Evolutionary conservation across 2,888 invertebrate species (phyloP), one percentile per base, ranked within the genome.

Genomic region (Branchipolynoe longqiensis): DNA sequence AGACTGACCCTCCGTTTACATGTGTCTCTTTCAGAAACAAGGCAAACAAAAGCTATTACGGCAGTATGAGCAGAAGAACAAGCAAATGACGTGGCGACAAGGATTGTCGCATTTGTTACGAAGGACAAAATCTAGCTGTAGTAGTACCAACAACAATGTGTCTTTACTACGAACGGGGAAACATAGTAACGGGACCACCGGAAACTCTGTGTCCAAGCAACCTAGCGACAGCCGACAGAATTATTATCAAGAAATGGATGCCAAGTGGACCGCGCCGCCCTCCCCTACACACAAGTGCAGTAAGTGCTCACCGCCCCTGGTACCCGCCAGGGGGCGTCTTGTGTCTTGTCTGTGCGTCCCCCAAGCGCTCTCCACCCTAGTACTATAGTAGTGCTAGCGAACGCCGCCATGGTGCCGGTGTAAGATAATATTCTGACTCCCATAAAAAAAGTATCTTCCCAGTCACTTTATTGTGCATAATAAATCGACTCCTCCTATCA

Each of bases 71-170:
- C 40, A 73, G 40, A 48, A 83, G 54, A 56, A 58, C 25, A 85
- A 85, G 48, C 85, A 85, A 83, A 78, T 78, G 84, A 78, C 86
- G 22, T 86, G 86, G 86, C 74, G 84, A 84, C 78, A 84, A 58
- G 86, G 86, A 18, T 81, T 86, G 54, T 84, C 84, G 40, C 86
- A 86, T 56, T 74, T 86, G 58, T 74, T 86, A 64, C 86, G 86
- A 54, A 78, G 84, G 64, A 69, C 84, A 62, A 86, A 81, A 56
- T 83, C 83, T 33, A 69, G 81, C n/a, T 58, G 28, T 69, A 84
- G 86, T 82, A 82, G 64, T 81, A 84, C 84, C 22, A 86, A 84
- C 84, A 86, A 86, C 86, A 86, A 86, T 59, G 84, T 86, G 54
- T 54, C 84, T 38, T 56, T 84, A 36, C 41, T 58, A 25, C 84